These are phyloP conservation scores for Heptranchias perlo DNA, from an alignment of 2,113 vertebrate species.

Conservation along the genomic window DNA sequence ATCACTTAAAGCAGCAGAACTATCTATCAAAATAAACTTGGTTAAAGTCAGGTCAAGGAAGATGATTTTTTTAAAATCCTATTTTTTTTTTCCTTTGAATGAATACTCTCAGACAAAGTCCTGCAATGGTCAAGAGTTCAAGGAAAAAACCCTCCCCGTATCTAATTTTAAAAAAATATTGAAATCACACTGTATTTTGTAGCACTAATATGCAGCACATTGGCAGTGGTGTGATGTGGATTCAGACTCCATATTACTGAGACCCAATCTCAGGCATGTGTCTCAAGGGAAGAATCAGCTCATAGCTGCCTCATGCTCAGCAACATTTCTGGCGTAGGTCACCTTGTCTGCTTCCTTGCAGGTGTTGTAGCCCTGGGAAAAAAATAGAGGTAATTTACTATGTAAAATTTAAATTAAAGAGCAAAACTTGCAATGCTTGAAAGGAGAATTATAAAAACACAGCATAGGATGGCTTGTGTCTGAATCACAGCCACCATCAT, in stretches of 20 bases:
- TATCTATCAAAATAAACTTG: constrained; percentile 3
- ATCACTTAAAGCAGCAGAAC: neutral
- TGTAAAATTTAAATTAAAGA: neutral
- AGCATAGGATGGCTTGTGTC: neutral
- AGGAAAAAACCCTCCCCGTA: neutral
- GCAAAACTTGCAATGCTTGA: neutral
- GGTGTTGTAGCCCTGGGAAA: neutral
- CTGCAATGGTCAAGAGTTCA: neutral
- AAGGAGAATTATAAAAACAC: neutral
- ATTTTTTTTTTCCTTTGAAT: neutral
- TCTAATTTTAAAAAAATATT: neutral
- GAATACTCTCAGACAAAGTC: neutral
- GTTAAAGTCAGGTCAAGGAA: neutral
- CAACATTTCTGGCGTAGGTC: neutral
- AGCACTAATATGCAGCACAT: neutral
- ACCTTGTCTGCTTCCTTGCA: neutral
- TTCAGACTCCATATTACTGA: neutral
- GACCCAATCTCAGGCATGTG: neutral
- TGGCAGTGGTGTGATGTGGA: neutral
- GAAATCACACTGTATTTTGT: neutral
- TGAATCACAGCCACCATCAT: neutral
- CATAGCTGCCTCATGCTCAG: neutral
- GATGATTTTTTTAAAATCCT: neutral
- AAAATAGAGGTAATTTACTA: neutral
- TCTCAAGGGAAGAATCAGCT: neutral